Conservation (phyloP, 2,888 invertebrate genomes). For the Nephrocerus scutellatus region DNA sequence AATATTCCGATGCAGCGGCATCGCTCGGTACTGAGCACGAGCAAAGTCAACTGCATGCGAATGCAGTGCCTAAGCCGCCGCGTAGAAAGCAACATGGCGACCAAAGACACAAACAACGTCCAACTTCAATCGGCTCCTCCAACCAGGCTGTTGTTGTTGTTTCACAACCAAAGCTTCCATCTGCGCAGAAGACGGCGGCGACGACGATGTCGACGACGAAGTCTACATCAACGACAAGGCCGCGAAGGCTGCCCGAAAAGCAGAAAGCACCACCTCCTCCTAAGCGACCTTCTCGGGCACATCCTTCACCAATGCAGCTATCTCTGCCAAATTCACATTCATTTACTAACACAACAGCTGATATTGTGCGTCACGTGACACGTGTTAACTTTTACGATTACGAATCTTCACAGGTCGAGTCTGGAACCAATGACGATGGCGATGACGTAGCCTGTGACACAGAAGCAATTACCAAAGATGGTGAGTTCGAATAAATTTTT, state of each 20-base stretch:
- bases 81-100: conserved; percentile 26
- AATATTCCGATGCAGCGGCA: conserved; percentile 9
- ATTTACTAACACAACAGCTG: conserved; percentile 32
- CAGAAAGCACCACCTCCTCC: too few relatives aligned
- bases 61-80: conserved; percentile 43
- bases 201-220: conserved; percentile 13
- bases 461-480: conserved; percentile 82
- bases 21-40: conserved; percentile 2
- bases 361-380: conserved; percentile 48
- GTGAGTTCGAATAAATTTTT: conserved; percentile 55
- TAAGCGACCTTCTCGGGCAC: conserved; percentile 6
- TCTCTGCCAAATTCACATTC: conserved; percentile 11
- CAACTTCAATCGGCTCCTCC: too few relatives aligned
- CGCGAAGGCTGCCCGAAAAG: too few relatives aligned
- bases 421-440: conserved; percentile 54
- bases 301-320: conserved; percentile 10
- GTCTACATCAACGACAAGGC: too few relatives aligned
- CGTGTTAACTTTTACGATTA: conserved; percentile 49
- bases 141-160: too few relatives aligned
- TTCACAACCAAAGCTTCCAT: too few relatives aligned
- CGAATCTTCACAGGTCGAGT: conserved; percentile 52
- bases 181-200: conserved; percentile 5
- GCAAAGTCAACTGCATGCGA: conserved; percentile 21
- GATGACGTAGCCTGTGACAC: conserved; percentile 58
- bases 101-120: conserved; percentile 5